Conservation (phyloP, 2,888 invertebrate genomes). For the Hypomecis atomaria region DNA sequence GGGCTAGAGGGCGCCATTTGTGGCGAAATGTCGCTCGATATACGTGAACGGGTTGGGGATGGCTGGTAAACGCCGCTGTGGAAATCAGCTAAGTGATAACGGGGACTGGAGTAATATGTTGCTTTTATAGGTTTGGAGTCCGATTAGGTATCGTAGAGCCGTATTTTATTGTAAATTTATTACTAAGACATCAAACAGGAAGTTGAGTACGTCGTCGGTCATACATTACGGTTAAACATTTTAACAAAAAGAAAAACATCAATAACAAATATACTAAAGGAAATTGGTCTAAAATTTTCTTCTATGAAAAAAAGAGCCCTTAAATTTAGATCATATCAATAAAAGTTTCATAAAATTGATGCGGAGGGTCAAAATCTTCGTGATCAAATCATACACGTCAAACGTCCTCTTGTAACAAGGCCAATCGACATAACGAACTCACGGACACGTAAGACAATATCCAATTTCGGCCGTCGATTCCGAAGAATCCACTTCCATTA, state of each 20-base stretch:
- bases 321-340: slow-evolving; percentile 1
- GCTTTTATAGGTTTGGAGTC: slow-evolving; percentile 2
- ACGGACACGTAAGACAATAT: slow-evolving; percentile 64
- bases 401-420: slow-evolving; percentile 49
- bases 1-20: slow-evolving; percentile 30
- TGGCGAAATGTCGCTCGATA: slow-evolving; percentile 30
- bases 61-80: slow-evolving; percentile 47
- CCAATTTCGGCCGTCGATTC: slow-evolving; percentile 68
- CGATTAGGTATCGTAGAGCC: neutral
- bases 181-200: neutral
- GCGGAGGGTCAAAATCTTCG: slow-evolving; percentile 3
- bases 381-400: slow-evolving; percentile 37
- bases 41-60: slow-evolving; percentile 54
- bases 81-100: slow-evolving; percentile 52
- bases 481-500: slow-evolving; percentile 67
- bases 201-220: neutral
- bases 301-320: neutral
- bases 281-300: too few relatives aligned
- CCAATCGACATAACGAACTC: slow-evolving; percentile 52
- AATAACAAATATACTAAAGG: too few relatives aligned
- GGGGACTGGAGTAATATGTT: slow-evolving; percentile 21
- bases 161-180: neutral
- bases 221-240: neutral
- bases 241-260: too few relatives aligned
- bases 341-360: slow-evolving; percentile 5